phyloP scores from a whole-genome alignment of 2,888 invertebrate genomes.

The Siphlonurus alternatus region DNA sequence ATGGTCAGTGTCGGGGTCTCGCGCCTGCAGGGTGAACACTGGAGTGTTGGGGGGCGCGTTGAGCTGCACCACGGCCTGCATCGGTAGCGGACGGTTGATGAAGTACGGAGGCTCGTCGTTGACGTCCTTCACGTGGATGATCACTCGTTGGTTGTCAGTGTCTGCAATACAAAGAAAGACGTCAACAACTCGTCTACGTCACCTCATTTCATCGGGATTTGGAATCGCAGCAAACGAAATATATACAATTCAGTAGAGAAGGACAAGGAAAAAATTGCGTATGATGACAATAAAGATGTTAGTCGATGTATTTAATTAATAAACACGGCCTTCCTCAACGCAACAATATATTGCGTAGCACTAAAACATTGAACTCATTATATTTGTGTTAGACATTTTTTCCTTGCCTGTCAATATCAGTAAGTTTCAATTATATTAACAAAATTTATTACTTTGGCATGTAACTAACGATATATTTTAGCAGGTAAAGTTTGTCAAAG shows the following conservation, averaged over 20 bases:
- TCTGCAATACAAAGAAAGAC: conserved; percentile 36
- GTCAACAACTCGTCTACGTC: neutral
- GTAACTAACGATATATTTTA: too few relatives aligned
- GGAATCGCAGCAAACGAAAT: conserved; percentile 1
- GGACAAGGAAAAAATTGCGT: neutral
- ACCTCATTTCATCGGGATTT: conserved; percentile 8
- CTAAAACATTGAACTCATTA: too few relatives aligned
- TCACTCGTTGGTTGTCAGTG: conserved; percentile 88
- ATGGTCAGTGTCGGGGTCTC: conserved; percentile 92
- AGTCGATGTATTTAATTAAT: too few relatives aligned
- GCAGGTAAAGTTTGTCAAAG: too few relatives aligned
- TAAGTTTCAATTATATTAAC: too few relatives aligned
- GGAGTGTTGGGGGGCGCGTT: conserved; percentile 92
- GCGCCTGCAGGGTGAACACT: conserved; percentile 91
- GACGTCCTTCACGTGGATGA: conserved; percentile 86
- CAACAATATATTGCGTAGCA: too few relatives aligned
- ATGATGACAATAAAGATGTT: too few relatives aligned
- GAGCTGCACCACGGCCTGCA: conserved; percentile 92
- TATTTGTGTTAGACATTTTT: too few relatives aligned
- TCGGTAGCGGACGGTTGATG: conserved; percentile 90
- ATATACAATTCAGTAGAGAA: conserved; percentile 7
- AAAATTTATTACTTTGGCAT: too few relatives aligned
- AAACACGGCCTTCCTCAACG: too few relatives aligned
- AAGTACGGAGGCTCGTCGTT: conserved; percentile 97
- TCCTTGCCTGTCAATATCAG: too few relatives aligned